Evolutionary conservation across 2,888 invertebrate genomes (phyloP), one percentile per base, ranked within the genome.

Genomic region (Eupsilia transversa): DNA sequence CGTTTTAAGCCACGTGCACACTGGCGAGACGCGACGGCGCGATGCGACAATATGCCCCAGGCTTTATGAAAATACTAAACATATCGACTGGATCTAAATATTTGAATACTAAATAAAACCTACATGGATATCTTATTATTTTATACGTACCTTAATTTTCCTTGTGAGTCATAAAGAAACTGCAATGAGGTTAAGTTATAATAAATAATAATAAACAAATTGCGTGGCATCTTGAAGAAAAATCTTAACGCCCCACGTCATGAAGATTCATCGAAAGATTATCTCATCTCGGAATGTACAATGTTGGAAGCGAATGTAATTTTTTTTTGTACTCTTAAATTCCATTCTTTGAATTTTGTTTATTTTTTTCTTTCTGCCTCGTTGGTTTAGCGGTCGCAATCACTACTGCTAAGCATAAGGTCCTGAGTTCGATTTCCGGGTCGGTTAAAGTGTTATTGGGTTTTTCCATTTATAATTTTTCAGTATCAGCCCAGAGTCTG

Each of bases 181-280:
- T 59, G 59, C 10, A 69, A 72, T 46, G 73, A 72, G 73, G 80
- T 63, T 56, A 71, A 69, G 56, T 14, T 74, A 80, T 60, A 74
- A n/a, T n/a, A n/a, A n/a, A n/a, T n/a, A 67, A 79, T 75, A 84
- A 14, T 12, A 49, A 20, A 23, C 2, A 68, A 56, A 65, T 52
- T 35, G 14, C 27, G n/a, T 9, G 27, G 1, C 23, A 76, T 72
- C 67, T 67, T 30, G 52, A 74, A 30, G 60, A 54, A 63, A 66
- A 67, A 67, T 77, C 65, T 76, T 74, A 74, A 77, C 65, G 57
- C 60, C 2, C 23, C 14, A 33, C 70, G 69, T 72, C 74, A 54
- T 59, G 4, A 35, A 73, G 78, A 83, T 86, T 69, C 43, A 56
- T 65, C n/a, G 35, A 30, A 65, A 81, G 78, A 77, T 79, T 52